Conservation (phyloP, 2,888 invertebrate species). For the Tipula helvola region DNA sequence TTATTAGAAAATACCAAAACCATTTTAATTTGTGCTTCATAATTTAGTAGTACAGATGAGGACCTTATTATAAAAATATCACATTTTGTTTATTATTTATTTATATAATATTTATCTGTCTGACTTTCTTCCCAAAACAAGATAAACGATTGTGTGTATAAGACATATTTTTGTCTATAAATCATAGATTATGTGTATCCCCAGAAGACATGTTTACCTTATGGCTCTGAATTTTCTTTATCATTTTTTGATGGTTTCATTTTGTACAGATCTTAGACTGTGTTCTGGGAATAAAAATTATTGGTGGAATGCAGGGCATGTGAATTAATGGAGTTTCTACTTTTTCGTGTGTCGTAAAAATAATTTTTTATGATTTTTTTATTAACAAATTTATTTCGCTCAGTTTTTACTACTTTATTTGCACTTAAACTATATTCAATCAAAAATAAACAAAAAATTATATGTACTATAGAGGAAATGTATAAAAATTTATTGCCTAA, state of each 20-base stretch:
- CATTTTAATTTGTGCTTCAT: not conserved
- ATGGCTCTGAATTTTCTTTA: not conserved
- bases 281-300: not conserved
- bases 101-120: not conserved
- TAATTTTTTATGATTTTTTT: not conserved
- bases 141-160: not conserved
- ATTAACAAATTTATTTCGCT: not conserved
- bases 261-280: not conserved
- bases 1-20: not conserved
- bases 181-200: not conserved
- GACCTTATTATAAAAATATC: not conserved
- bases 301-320: not conserved
- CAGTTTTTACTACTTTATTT: not conserved
- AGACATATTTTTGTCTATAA: not conserved
- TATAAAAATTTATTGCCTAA: not conserved
- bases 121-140: not conserved
- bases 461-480: not conserved
- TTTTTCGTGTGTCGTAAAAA: not conserved
- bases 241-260: not conserved
- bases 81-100: not conserved
- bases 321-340: not conserved
- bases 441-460: not conserved
- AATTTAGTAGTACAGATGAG: not conserved
- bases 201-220: not conserved
- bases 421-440: not conserved